phyloP scores from a whole-genome alignment of 2,113 vertebrate species.

The Patagioenas fasciata region DNA sequence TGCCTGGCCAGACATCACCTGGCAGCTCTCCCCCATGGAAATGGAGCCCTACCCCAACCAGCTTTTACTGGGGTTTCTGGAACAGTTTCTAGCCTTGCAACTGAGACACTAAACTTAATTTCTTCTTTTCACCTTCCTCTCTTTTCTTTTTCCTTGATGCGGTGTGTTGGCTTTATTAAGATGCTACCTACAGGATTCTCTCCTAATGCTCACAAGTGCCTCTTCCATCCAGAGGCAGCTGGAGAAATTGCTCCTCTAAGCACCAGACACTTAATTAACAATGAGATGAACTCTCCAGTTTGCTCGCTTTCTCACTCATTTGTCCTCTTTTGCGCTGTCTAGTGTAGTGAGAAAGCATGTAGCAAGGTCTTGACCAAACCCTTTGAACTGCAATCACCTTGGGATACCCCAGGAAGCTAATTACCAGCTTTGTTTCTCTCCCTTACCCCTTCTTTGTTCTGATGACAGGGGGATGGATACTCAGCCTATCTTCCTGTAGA shows the following conservation, averaged over 20 bases:
- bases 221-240: constrained; percentile 28
- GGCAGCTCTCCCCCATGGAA: not conserved
- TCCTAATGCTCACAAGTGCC: constrained; percentile 11
- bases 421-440: constrained; percentile 64
- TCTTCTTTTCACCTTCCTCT: not conserved
- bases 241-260: constrained; percentile 41
- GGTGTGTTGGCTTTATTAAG: constrained; percentile 1
- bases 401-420: constrained; percentile 60
- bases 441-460: constrained; percentile 19
- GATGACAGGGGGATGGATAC: constrained; percentile 43
- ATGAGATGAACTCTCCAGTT: constrained; percentile 15
- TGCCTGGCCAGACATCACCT: not conserved
- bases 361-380: constrained; percentile 62
- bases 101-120: not conserved
- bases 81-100: not conserved
- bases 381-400: constrained; percentile 59
- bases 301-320: not conserved
- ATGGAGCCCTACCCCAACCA: not conserved
- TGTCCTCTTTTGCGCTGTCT: not conserved
- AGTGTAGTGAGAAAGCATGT: not conserved
- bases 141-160: not conserved
- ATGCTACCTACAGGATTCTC: constrained; percentile 6
- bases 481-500: not conserved
- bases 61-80: not conserved
- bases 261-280: constrained; percentile 57